A percentile compares a stretch with the other conserved stretches of the same genome.
Conservation (phyloP, 2,888 invertebrate genomes). For the Morpho helenor region DNA sequence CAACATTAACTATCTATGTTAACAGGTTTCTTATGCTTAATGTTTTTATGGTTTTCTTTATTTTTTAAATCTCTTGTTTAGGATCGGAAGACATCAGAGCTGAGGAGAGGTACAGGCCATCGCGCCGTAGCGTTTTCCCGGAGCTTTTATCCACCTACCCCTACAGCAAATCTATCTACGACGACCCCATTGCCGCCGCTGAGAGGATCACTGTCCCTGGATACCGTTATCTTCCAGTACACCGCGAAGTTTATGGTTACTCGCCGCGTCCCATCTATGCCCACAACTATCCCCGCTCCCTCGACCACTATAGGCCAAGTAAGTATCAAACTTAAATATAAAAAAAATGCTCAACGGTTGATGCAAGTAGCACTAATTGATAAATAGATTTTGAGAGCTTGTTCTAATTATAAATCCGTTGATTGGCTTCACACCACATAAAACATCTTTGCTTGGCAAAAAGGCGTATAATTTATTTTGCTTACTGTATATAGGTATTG, state of each 20-base stretch:
- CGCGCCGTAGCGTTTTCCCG: constrained; percentile 87
- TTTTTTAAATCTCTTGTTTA: constrained; percentile 3
- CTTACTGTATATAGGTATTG: constrained; percentile 5
- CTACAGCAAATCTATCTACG: constrained; percentile 91
- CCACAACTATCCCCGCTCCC: constrained; percentile 87
- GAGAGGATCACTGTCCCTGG: constrained; percentile 93
- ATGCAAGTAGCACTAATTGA: neutral
- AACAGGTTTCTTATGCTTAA: no score
- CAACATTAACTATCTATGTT: no score
- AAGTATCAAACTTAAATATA: constrained; percentile 68
- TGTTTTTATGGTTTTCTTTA: no score
- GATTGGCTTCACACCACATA: constrained; percentile 19
- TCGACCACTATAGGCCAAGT: constrained; percentile 92
- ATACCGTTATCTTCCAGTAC: constrained; percentile 94
- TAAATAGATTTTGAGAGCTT: constrained; percentile 18
- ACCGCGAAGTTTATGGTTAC: constrained; percentile 94
- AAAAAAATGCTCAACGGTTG: constrained; percentile 17
- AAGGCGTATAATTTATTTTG: constrained; percentile 17
- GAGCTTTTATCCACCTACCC: constrained; percentile 87
- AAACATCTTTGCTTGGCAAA: constrained; percentile 22
- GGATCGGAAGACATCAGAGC: constrained; percentile 96
- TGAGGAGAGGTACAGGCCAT: constrained; percentile 87
- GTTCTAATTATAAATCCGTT: constrained; percentile 14
- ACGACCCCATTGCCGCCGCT: constrained; percentile 88
- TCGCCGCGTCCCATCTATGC: constrained; percentile 92